Evolutionary conservation across 1,140 invertebrate species (phyloP), one percentile per base, ranked within the genome.

Genomic region (Pseudoatta argentina): DNA sequence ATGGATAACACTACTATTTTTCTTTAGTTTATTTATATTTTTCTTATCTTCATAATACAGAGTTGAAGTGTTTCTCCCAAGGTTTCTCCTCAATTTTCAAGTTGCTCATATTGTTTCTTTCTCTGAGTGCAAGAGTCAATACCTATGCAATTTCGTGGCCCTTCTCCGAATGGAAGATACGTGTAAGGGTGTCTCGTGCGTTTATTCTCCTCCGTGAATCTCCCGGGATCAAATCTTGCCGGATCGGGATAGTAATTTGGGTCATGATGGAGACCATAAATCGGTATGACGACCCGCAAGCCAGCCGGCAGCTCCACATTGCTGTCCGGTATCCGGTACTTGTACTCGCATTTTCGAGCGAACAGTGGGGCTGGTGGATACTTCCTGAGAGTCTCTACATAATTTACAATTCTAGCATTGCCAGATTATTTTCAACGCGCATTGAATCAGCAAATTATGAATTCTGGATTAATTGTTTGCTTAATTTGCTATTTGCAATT

Each of bases 81-180:
- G 6, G 3, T n/a, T 34, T 3, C 27, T 30, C 18, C 3, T 21
- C 1, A 39, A 66, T 66, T 39, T 66, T 66, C n/a, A 44, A 44
- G 10, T 16, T 12, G 16, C 34, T 21, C 18, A 16, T 18, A 64
- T 30, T 34, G 10, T n/a, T n/a, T 39, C 16, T 39, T 24, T 7
- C 14, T 27, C 21, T 18, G 14, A 69, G n/a, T 14, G 14, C 44
- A 44, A 67, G n/a, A 59, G 30, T 21, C 3, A 1, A 18, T 95
- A 96, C 97, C 97, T 88, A 98, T 97, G 92, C 97, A 98, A 92
- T 96, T 97, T 63, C 97, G 96, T 0, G 97, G 97, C 12, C 98
- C 98, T 67, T 97, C 96, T 1, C 97, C 97, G 89, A 98, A 98
- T 0, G 98, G 97, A 51, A 98, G 92, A 92, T 96, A 98, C 0